Evolutionary conservation across 2,888 invertebrate genomes (phyloP).

Genomic region (Polietes domitor): DNA sequence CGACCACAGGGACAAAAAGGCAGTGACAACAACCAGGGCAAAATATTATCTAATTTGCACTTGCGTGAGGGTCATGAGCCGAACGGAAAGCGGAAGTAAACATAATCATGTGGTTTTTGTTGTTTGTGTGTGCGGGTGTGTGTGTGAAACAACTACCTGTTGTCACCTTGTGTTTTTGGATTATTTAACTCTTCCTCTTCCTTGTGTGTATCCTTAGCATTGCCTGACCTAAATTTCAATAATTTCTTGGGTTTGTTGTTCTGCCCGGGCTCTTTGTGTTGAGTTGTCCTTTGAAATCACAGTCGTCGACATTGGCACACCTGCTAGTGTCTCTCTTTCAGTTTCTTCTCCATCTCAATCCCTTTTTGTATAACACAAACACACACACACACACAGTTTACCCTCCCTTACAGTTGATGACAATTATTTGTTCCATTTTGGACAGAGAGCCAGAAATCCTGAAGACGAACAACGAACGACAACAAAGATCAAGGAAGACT

Average conservation of each 20-base stretch:
- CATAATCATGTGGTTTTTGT: conserved; percentile 50
- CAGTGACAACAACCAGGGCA: neutral
- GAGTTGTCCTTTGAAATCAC: conserved; percentile 49
- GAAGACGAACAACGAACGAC: neutral
- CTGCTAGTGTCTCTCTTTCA: conserved; percentile 38
- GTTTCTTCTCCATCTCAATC: neutral
- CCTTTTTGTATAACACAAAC: neutral
- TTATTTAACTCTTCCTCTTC: conserved; percentile 33
- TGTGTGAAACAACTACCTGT: conserved; percentile 28
- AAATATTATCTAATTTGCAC: conserved; percentile 57
- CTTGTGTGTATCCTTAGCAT: conserved; percentile 44
- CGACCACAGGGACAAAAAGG: neutral
- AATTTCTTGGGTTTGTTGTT: conserved; percentile 17
- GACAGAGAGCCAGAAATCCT: neutral
- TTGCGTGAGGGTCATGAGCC: conserved; percentile 32
- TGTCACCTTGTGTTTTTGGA: neutral
- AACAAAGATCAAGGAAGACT: neutral
- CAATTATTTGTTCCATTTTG: conserved; percentile 35
- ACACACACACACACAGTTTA: neutral
- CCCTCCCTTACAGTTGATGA: conserved; percentile 13
- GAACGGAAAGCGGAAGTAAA: conserved; percentile 49
- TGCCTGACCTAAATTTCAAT: conserved; percentile 56
- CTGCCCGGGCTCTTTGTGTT: neutral
- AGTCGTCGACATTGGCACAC: conserved; percentile 35
- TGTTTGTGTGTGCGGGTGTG: neutral